Base-by-base conservation (phyloP, 2,113 vertebrate species). In the Sinocyclocheilus anshuiensis region DNA sequence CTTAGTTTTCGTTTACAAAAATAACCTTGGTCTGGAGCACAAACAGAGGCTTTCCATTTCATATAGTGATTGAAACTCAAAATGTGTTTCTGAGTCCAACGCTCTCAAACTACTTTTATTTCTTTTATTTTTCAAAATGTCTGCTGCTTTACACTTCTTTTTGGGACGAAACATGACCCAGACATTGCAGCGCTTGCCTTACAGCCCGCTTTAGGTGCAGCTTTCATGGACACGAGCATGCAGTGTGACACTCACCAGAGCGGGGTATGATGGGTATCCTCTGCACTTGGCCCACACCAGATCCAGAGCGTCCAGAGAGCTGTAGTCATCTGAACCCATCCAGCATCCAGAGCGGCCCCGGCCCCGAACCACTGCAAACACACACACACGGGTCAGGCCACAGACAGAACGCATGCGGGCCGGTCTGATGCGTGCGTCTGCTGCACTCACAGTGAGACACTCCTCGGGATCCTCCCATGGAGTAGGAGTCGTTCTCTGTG, bases 251-350 rank as follows among this genome's bases (percentile, higher is more conserved):
- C 96, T 96, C 90, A 99, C 98, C 97, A 99, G 92, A 0, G 98
- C 98, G 0, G 98, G 98, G 91, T 99, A 99, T 0, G 98, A 99
- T 33, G 98, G 98, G 86, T 99, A 99, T 11, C 98, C 98, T 91
- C 98, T 92, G 93, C 98, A 99, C 91, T 99, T 99, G 87, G 98
- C 98, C 98, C 98, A 99, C 89, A 99, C 98, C 87, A 99, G 95
- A 92, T 99, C 98, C 92, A 99, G 93, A 85, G 98, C 97, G 15
- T 98, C 97, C 92, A 99, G 94, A 0, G 97, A 95, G 24, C 96
- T 96, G 90, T 98, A 98, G 84, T 99, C 97, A 0, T 99, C 97
- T 63, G 98, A 97, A 0, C 97, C 96, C 86, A 99, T 95, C 98
- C 98, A 98, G 86, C 97, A 97, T 7, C 92, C 93, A 0, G 97